These are phyloP conservation scores for Dysmachus trigonus DNA, from an alignment of 2,888 invertebrate genomes.

Conservation along the genomic window DNA sequence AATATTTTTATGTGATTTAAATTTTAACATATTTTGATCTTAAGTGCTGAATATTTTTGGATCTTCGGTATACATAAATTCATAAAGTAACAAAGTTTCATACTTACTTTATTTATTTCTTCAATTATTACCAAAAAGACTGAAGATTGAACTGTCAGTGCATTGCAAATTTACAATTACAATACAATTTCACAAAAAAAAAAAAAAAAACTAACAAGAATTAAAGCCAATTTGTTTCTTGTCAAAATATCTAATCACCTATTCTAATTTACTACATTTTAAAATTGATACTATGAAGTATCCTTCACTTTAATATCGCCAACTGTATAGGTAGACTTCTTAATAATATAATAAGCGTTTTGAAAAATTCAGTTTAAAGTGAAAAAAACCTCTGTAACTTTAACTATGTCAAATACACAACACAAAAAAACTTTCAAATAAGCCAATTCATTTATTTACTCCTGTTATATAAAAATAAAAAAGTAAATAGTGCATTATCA, in stretches of 20 bases:
- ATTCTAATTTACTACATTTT: background rate
- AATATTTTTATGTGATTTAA: background rate
- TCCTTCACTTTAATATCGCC: background rate
- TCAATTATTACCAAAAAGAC: background rate
- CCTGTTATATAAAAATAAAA: slow-evolving; percentile 17
- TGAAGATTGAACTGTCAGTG: background rate
- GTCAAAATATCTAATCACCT: slow-evolving; percentile 2
- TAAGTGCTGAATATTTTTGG: background rate
- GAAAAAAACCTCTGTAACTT: background rate
- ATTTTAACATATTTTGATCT: background rate
- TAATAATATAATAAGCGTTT: background rate
- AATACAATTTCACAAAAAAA: background rate
- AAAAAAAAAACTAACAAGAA: background rate
- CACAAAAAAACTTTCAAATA: background rate
- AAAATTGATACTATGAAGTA: background rate
- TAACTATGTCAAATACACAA: slow-evolving; percentile 13
- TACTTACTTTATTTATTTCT: background rate
- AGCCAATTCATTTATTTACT: slow-evolving; percentile 39
- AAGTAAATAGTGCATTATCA: slow-evolving; percentile 12
- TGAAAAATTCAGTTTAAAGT: background rate
- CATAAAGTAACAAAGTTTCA: background rate
- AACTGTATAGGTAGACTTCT: background rate
- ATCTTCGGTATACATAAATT: background rate
- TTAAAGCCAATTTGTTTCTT: slow-evolving; percentile 30
- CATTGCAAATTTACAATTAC: background rate